Base-by-base conservation (phyloP, 2,888 invertebrate genomes). In the Pteria penguin region DNA sequence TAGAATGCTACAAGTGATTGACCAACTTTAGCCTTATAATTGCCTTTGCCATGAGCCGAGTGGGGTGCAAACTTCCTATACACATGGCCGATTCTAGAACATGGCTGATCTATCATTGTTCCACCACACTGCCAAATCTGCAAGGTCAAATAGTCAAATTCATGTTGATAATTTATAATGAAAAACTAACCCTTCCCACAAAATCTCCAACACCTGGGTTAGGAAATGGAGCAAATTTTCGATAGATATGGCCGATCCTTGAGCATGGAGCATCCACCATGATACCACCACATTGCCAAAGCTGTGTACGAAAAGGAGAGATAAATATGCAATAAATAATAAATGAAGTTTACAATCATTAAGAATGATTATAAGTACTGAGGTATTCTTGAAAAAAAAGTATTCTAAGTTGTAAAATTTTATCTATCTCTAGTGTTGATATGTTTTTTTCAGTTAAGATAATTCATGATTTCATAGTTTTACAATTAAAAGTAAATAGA, bases 211-310 rank as follows among this genome's bases (percentile, higher is more conserved):
- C 95, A 0, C 96, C 95, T 0, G 97, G 97, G 93, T 97, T 97
- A 1, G 97, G 96, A 91, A 97, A 97, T n/a, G 92, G 92, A 32
- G 92, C 91, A 89, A 92, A 92, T 84, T 93, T 90, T 95, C 96
- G 89, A 86, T 94, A 93, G 67, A 94, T 93, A 82, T 98, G 98
- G 0, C 97, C 98, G 18, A 98, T 96, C 83, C 98, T 94, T 0
- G 97, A 97, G 89, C 98, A 98, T 1, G 98, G 97, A 18, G 96
- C 96, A 93, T 98, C 98, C 78, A 96, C 93, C 96, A 98, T 95
- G 84, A 95, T 94, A 0, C 98, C 98, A n/a, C 97, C 97, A 91
- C 98, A 98, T 93, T 97, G 97, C 98, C 98, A 98, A 70, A 98
- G 95, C 94, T 93, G 80, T 5, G n/a, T n/a, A n/a, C n/a, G n/a